Conservation (phyloP, 2,888 invertebrate species). For the Poecilus cupreus region DNA sequence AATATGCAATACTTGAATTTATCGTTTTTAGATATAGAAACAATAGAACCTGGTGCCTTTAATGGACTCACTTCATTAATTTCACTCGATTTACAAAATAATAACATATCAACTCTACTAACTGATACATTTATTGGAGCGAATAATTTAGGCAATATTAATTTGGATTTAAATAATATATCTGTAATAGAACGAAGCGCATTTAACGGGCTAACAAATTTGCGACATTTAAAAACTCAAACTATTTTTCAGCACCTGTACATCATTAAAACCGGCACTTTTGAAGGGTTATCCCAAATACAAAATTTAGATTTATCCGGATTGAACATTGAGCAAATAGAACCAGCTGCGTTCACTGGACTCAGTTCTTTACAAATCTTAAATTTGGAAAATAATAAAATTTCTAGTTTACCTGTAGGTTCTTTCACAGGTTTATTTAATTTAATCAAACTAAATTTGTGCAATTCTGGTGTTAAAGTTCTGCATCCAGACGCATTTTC, state of each 20-base stretch:
- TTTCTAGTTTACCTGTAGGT: too few relatives aligned
- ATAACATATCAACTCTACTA: neutral
- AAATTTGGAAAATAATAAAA: too few relatives aligned
- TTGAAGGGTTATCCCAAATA: neutral
- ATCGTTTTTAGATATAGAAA: constrained; percentile 18
- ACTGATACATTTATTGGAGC: neutral
- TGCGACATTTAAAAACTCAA: neutral
- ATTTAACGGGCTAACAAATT: neutral
- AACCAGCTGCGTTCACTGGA: neutral
- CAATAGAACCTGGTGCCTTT: constrained; percentile 20
- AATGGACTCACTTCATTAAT: constrained; percentile 10
- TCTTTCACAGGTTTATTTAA: too few relatives aligned
- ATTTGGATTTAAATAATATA: neutral
- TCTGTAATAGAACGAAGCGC: neutral
- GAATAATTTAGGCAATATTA: neutral
- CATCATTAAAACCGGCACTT: neutral
- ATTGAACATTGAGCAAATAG: neutral
- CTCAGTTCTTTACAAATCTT: neutral
- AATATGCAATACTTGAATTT: constrained; percentile 23
- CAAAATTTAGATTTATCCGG: neutral
- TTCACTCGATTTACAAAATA: neutral
- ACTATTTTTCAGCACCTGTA: neutral
- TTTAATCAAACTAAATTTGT: too few relatives aligned
- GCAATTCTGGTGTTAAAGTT: too few relatives aligned
- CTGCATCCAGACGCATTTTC: too few relatives aligned